Evolutionary conservation across 2,888 invertebrate genomes (phyloP).

Genomic region (Coelinius sp.): DNA sequence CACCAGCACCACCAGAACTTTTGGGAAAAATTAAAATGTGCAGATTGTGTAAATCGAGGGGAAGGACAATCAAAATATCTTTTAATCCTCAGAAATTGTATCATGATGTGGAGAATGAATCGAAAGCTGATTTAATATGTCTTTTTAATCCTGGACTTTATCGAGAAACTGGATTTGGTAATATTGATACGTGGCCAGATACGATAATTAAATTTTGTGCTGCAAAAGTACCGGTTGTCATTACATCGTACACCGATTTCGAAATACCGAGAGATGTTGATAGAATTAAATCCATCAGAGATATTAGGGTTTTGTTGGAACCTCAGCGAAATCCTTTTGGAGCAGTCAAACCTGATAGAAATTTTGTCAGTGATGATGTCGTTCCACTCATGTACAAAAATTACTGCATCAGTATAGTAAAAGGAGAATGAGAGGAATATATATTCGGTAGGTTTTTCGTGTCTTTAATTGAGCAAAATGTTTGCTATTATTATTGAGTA

Average conservation of each 20-base stretch:
- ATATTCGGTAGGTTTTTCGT: too few species aligned
- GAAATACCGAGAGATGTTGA: slow-evolving; percentile 78
- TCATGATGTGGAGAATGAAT: slow-evolving; percentile 65
- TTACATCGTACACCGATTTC: slow-evolving; percentile 79
- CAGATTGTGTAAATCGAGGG: slow-evolving; percentile 50
- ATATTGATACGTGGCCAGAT: slow-evolving; percentile 78
- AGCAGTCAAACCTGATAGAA: slow-evolving; percentile 80
- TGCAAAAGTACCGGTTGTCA: slow-evolving; percentile 74
- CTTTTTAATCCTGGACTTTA: slow-evolving; percentile 82
- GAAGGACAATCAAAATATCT: slow-evolving; percentile 52
- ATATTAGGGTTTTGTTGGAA: slow-evolving; percentile 72
- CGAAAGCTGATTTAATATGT: slow-evolving; percentile 73
- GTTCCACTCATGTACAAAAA: slow-evolving; percentile 82
- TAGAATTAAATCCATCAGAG: slow-evolving; percentile 73
- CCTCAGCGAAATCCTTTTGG: slow-evolving; percentile 78
- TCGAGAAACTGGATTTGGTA: slow-evolving; percentile 77
- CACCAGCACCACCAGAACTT: slow-evolving; percentile 74
- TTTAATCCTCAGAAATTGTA: slow-evolving; percentile 64
- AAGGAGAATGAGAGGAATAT: slow-evolving; percentile 50
- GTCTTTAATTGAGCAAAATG: background rate
- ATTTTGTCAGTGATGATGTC: slow-evolving; percentile 81
- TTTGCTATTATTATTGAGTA: background rate
- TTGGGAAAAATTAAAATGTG: slow-evolving; percentile 72
- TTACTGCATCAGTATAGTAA: slow-evolving; percentile 75
- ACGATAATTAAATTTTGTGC: slow-evolving; percentile 75